phyloP scores from a whole-genome alignment of 2,113 vertebrate species.

The Microcebus jonahi region DNA sequence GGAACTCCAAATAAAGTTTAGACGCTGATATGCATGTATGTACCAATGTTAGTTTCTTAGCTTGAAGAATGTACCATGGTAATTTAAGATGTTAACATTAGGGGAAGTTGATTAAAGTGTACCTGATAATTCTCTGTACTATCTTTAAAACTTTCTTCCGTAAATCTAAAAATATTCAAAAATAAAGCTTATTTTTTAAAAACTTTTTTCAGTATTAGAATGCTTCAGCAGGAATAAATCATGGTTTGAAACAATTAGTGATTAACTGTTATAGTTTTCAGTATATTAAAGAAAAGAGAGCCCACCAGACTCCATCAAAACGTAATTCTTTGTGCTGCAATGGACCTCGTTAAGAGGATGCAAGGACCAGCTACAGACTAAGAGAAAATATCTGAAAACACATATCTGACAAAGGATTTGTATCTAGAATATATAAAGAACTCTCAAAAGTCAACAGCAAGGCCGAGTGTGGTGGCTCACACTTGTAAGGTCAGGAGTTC shows the following conservation, averaged over 20 bases:
- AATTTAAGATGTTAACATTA: not conserved
- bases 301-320: not conserved
- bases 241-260: not conserved
- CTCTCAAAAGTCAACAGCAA: too few relatives aligned
- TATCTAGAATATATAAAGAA: too few relatives aligned
- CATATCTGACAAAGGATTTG: too few relatives aligned
- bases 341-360: not conserved
- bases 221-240: not conserved
- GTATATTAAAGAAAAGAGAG: not conserved
- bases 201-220: not conserved
- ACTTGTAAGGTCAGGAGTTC: too few relatives aligned
- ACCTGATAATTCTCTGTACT: not conserved
- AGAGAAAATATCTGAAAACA: not conserved
- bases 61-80: not conserved
- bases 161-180: constrained; percentile 10
- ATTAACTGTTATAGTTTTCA: not conserved
- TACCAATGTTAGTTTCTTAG: not conserved
- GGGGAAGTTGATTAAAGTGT: not conserved
- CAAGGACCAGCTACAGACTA: not conserved
- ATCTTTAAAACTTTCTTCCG: not conserved
- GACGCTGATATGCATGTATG: not conserved
- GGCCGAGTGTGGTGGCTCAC: too few relatives aligned
- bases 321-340: not conserved
- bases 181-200: not conserved
- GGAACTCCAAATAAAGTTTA: not conserved